Percentiles rank a stretch among this genome's conserved stretches.
Evolutionary conservation across 2,113 vertebrate genomes (phyloP).

Genomic region (Nerophis lumbriciformis): DNA sequence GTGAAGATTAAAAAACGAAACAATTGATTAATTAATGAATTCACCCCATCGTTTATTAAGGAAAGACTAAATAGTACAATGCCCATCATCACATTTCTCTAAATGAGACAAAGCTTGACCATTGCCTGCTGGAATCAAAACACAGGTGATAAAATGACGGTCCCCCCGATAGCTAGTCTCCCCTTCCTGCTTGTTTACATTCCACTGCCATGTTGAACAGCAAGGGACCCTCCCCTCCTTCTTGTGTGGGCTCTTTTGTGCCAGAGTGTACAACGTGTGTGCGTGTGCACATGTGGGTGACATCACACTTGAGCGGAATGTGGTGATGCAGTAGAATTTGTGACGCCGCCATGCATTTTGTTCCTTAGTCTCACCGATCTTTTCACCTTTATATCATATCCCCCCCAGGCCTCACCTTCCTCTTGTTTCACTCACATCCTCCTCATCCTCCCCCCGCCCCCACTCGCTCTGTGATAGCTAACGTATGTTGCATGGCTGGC

Average conservation of each 20-base stretch:
- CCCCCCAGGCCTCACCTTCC: neutral
- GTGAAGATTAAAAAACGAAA: no score
- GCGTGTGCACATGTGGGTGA: slow-evolving; percentile 50
- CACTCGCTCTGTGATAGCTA: slow-evolving; percentile 54
- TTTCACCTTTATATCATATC: no score
- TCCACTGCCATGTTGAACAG: slow-evolving; percentile 65
- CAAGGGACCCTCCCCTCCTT: slow-evolving; percentile 62
- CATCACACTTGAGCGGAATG: slow-evolving; percentile 43
- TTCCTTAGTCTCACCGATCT: neutral
- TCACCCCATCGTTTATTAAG: no score
- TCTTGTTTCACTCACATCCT: slow-evolving; percentile 22
- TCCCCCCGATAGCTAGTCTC: slow-evolving; percentile 16
- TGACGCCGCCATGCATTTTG: neutral
- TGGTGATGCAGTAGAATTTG: slow-evolving; percentile 13
- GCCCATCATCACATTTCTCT: no score
- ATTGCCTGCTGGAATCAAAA: neutral
- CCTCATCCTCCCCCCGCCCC: slow-evolving; percentile 22
- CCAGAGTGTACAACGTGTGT: slow-evolving; percentile 24
- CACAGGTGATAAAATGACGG: slow-evolving; percentile 3
- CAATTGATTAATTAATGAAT: no score
- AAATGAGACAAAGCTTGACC: no score
- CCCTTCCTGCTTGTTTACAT: slow-evolving; percentile 69
- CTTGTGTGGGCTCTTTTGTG: slow-evolving; percentile 64
- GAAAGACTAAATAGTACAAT: no score
- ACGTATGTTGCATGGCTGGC: slow-evolving; percentile 62